Conservation (phyloP, 1,140 invertebrate species). For the Trachymyrmex septentrionalis region DNA sequence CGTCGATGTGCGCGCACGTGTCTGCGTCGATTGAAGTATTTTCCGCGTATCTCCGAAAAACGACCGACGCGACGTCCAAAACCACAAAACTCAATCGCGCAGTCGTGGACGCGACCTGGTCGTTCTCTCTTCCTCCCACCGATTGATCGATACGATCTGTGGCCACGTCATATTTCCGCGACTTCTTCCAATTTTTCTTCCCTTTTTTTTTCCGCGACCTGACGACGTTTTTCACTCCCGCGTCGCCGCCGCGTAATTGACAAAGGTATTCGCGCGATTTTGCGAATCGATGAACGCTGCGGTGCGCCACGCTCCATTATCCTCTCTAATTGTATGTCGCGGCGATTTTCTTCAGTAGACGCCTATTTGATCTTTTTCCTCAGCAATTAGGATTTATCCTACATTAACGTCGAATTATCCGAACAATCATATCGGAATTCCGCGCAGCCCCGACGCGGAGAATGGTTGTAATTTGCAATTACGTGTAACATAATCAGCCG, state of each 20-base stretch:
- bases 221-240: slow-evolving; percentile 12
- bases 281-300: slow-evolving; percentile 48
- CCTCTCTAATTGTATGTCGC: slow-evolving; percentile 53
- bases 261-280: slow-evolving; percentile 64
- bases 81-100: slow-evolving; percentile 75
- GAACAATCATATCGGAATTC: slow-evolving; percentile 63
- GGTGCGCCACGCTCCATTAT: slow-evolving; percentile 53
- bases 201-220: neutral
- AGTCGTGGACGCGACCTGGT: slow-evolving; percentile 68
- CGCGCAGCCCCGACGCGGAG: slow-evolving; percentile 23
- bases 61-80: slow-evolving; percentile 67
- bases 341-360: slow-evolving; percentile 17
- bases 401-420: slow-evolving; percentile 65
- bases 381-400: slow-evolving; percentile 64
- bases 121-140: slow-evolving; percentile 24
- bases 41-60: slow-evolving; percentile 68
- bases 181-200: slow-evolving; percentile 43
- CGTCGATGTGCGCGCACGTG: neutral
- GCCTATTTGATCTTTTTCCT: slow-evolving; percentile 1
- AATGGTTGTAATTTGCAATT: slow-evolving; percentile 66
- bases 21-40: slow-evolving; percentile 68
- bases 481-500: slow-evolving; percentile 64
- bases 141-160: slow-evolving; percentile 70
- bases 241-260: slow-evolving; percentile 68
- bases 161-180: slow-evolving; percentile 69